These are phyloP conservation scores for Contarinia nasturtii DNA, from an alignment of 1,140 invertebrate genomes.

Conservation along the genomic window DNA sequence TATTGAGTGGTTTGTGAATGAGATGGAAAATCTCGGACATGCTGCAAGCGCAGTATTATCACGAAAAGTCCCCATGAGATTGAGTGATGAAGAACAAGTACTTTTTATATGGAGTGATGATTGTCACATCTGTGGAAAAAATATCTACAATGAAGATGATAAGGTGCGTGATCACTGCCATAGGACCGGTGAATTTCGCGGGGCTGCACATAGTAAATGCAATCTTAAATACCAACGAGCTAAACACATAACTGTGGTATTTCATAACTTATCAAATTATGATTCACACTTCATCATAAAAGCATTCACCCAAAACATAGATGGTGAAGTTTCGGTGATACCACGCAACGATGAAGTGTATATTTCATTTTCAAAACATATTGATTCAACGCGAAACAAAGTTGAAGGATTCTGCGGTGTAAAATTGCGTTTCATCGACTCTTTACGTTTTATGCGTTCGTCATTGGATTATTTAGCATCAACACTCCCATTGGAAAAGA, in stretches of 20 bases:
- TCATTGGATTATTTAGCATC: constrained; percentile 9
- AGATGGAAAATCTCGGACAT: constrained; percentile 6
- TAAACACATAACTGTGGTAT: constrained; percentile 19
- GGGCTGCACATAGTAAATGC: constrained; percentile 16
- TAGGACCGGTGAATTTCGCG: constrained; percentile 16
- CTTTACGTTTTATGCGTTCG: constrained; percentile 13
- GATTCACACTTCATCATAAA: constrained; percentile 21
- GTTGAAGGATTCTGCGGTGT: neutral
- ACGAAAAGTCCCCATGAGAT: constrained; percentile 6
- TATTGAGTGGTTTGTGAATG: constrained; percentile 8
- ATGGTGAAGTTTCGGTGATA: constrained; percentile 15
- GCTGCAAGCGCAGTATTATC: constrained; percentile 7
- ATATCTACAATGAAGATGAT: constrained; percentile 6
- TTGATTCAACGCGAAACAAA: neutral
- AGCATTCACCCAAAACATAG: constrained; percentile 9
- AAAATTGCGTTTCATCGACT: constrained; percentile 17
- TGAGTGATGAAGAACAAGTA: constrained; percentile 5
- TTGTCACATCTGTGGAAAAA: constrained; percentile 17
- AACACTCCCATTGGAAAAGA: constrained; percentile 6
- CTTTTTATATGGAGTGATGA: constrained; percentile 2
- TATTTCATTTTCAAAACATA: constrained; percentile 10
- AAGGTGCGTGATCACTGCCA: constrained; percentile 16
- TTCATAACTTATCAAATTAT: constrained; percentile 17
- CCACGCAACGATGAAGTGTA: constrained; percentile 20
- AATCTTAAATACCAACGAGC: constrained; percentile 18